Evolutionary conservation across 37 sponge, comb jelly and placozoan species (phyloP), one percentile per base, ranked within the genome.

Genomic region (Spongia lamella): DNA sequence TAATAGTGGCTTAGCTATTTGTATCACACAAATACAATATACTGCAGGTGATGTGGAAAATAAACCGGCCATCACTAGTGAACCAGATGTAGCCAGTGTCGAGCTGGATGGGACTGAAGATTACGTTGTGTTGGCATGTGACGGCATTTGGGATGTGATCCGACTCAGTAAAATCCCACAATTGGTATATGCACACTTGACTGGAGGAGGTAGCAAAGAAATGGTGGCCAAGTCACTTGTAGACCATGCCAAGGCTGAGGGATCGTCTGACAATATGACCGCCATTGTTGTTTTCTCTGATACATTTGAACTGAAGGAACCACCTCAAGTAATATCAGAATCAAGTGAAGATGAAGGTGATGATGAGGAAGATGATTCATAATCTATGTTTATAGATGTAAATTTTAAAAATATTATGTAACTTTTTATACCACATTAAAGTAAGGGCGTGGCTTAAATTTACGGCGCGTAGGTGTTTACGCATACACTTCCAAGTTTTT

Each of bases 111-210:
- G 98, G 9, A 79, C 78, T 11, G 98, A 97, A 64, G 98, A 97
- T 62, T 97, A 85, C 75, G 53, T 97, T 26, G 85, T 97, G 17
- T 36, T 97, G 29, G 98, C 93, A 0, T 97, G 98, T 85, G 98
- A 97, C 51, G 98, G 98, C 1, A 78, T 97, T 34, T 97, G 98
- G 98, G 98, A 97, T 54, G 98, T 94, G 24, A 15, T 91, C 38
- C 62, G 77, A 30, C 84, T 59, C 0, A 70, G 89, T 53, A 82
- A 89, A 58, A 32, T 92, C n/a, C 82, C 79, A 13, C 75, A 82
- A 56, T 73, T 88, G 17, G 82, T 94, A 16, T 27, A 57, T 24
- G 56, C 38, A 16, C 81, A 94, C 38, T 33, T 65, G 15, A 66
- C 31, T 25, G 57, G 20, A 4, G 92, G 92, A 2, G 89, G 93